Evolutionary conservation across 2,797 vertebrate genomes (phyloP).

Genomic region (Rhinichthys osculus): DNA sequence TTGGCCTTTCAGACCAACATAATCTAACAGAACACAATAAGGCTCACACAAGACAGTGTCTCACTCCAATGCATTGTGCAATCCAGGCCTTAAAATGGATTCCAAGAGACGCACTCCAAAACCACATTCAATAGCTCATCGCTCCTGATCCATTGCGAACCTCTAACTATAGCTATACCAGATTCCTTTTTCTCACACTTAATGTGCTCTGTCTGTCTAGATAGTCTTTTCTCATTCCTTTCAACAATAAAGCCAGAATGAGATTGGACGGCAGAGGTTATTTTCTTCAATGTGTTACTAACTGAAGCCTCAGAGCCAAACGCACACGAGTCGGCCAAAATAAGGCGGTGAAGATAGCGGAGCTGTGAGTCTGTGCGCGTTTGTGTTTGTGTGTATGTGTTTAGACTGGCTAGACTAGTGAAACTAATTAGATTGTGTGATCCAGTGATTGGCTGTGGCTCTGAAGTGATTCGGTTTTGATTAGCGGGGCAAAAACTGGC

Average conservation of each 20-base stretch:
- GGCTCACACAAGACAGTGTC: not conserved
- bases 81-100: slow-evolving; percentile 18
- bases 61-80: slow-evolving; percentile 13
- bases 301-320: slow-evolving; percentile 37
- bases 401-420: slow-evolving; percentile 31
- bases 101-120: slow-evolving; percentile 15
- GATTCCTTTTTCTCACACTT: slow-evolving; percentile 37
- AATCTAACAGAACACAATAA: slow-evolving; percentile 30
- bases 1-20: slow-evolving; percentile 5
- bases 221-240: slow-evolving; percentile 48
- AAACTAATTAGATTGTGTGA: slow-evolving; percentile 58
- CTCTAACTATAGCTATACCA: slow-evolving; percentile 16
- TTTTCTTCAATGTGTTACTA: slow-evolving; percentile 30
- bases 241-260: slow-evolving; percentile 48
- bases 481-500: slow-evolving; percentile 47
- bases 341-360: slow-evolving; percentile 14
- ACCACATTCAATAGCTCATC: not conserved
- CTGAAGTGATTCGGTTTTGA: slow-evolving; percentile 64
- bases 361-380: slow-evolving; percentile 15
- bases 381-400: slow-evolving; percentile 22
- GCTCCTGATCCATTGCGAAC: slow-evolving; percentile 20
- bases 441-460: slow-evolving; percentile 49
- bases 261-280: slow-evolving; percentile 42
- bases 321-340: slow-evolving; percentile 29
- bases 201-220: slow-evolving; percentile 27